These are phyloP conservation scores for Nothocercus julius DNA, from an alignment of 2,113 vertebrate species.

Conservation along the genomic window DNA sequence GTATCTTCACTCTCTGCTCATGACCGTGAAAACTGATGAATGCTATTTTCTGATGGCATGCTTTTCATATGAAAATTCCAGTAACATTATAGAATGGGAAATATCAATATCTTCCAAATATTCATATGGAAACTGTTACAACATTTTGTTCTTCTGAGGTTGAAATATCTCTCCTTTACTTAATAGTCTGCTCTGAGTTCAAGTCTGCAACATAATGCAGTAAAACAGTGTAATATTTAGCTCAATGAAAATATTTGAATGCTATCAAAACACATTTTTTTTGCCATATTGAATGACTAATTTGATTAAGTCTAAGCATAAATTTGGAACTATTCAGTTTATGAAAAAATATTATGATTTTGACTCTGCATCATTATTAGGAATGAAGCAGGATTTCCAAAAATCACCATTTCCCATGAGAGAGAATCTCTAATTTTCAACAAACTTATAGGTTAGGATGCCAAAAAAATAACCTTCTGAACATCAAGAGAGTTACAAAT, in stretches of 20 bases:
- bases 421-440: not conserved
- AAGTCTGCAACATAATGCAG: not conserved
- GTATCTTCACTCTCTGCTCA: not conserved
- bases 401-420: not conserved
- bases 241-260: not conserved
- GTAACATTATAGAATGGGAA: not conserved
- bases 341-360: not conserved
- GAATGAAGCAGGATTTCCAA: not conserved
- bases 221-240: not conserved
- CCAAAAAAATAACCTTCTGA: not conserved
- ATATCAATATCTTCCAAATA: not conserved
- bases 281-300: not conserved
- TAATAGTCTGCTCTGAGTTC: not conserved
- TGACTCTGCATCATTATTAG: not conserved
- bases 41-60: not conserved
- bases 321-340: not conserved
- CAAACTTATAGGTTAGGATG: not conserved
- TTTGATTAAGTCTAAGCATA: constrained; percentile 5
- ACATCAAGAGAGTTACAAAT: not conserved
- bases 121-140: not conserved
- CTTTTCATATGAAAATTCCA: not conserved
- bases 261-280: not conserved
- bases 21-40: not conserved
- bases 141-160: not conserved
- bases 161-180: not conserved